Evolutionary conservation across 1,140 invertebrate genomes (phyloP).

Genomic region (Drosophila pseudoananassae): DNA sequence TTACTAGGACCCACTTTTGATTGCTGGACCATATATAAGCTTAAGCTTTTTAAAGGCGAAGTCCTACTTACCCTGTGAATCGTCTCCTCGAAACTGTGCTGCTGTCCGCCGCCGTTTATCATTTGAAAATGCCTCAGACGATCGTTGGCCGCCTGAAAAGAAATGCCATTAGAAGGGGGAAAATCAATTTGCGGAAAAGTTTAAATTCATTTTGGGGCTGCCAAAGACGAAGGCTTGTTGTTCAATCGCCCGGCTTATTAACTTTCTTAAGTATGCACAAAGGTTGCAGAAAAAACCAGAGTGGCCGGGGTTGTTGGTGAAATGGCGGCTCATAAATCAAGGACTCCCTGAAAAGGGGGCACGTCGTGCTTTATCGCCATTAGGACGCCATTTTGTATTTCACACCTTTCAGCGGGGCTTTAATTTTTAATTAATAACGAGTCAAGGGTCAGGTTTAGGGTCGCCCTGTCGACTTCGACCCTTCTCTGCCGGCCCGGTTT

Average conservation of each 20-base stretch:
- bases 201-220: constrained; percentile 54
- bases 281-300: constrained; percentile 6
- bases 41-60: no score
- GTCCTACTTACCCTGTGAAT: constrained; percentile 90
- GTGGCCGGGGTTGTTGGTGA: not conserved
- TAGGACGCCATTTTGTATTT: constrained; percentile 76
- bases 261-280: constrained; percentile 64
- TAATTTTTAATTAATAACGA: constrained; percentile 83
- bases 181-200: constrained; percentile 63
- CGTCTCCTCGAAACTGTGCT: constrained; percentile 93
- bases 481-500: constrained; percentile 31
- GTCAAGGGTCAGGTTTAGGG: constrained; percentile 65
- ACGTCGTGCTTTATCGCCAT: constrained; percentile 77
- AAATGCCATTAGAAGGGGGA: not conserved
- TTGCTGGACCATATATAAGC: no score
- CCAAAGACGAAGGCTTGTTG: constrained; percentile 5
- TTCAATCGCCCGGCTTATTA: constrained; percentile 49
- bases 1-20: no score
- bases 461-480: constrained; percentile 41
- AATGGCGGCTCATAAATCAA: constrained; percentile 70
- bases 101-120: constrained; percentile 88
- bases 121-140: constrained; percentile 90
- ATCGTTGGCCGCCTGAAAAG: constrained; percentile 86
- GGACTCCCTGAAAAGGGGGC: constrained; percentile 31
- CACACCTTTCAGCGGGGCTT: constrained; percentile 79